A percentile compares a stretch with the other conserved stretches of the same genome.
These are phyloP conservation scores for Psittacula derbiana DNA, from an alignment of 2,797 vertebrate species.

Conservation along the genomic window DNA sequence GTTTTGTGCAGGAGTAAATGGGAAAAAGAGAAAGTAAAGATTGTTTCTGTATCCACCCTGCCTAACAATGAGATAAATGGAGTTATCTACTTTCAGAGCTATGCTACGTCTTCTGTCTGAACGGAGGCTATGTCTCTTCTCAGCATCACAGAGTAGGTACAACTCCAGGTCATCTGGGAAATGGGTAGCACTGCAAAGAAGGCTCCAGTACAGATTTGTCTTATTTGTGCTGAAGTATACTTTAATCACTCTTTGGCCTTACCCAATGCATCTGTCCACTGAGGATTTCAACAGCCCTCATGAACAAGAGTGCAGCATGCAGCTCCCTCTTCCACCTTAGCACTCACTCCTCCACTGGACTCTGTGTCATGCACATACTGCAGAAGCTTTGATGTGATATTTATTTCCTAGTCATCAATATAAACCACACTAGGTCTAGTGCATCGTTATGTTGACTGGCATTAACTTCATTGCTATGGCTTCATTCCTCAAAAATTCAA, in stretches of 20 bases:
- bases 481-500: not conserved
- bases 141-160: fast-evolving
- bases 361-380: not conserved
- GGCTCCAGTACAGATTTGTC: not conserved
- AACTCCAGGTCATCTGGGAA: not conserved
- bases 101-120: not conserved
- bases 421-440: not conserved
- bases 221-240: not conserved
- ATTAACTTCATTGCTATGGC: not conserved
- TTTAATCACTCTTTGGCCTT: not conserved
- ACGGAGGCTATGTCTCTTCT: not conserved
- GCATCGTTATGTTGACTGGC: not conserved
- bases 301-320: fast-evolving
- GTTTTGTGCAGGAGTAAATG: not conserved
- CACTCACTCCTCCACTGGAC: not conserved
- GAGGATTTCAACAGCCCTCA: not conserved
- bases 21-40: not conserved
- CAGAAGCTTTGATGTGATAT: not conserved
- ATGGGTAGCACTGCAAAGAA: not conserved
- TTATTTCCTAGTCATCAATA: not conserved
- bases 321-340: not conserved
- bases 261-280: not conserved
- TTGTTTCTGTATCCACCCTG: not conserved
- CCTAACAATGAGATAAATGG: not conserved
- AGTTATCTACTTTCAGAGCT: not conserved